Percentiles rank a stretch among this genome's conserved stretches.
phyloP scores from a whole-genome alignment of 2,888 invertebrate genomes.

The Myopa testacea region DNA sequence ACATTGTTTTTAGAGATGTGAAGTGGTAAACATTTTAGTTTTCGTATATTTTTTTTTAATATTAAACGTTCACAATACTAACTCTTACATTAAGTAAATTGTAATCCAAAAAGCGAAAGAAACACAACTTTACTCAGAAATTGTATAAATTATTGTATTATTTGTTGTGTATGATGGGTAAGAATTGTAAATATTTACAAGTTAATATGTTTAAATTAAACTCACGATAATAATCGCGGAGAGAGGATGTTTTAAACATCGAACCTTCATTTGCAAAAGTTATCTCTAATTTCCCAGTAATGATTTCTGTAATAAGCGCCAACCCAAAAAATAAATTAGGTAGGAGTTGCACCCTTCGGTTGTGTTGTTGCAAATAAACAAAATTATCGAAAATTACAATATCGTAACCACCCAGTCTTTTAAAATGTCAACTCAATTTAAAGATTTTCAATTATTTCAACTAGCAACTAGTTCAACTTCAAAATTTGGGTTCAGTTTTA shows the following conservation, averaged over 20 bases:
- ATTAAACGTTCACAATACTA: slow-evolving; percentile 5
- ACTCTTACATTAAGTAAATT: slow-evolving; percentile 27
- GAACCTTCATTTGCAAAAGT: too few species aligned
- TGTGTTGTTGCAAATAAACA: not conserved
- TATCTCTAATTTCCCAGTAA: too few species aligned
- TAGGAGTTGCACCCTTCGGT: too few species aligned
- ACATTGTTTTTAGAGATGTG: slow-evolving; percentile 9
- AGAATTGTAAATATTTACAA: slow-evolving; percentile 33
- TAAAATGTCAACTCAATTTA: not conserved
- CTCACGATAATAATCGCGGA: too few species aligned
- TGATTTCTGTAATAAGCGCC: too few species aligned
- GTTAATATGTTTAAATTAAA: not conserved
- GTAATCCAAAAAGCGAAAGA: slow-evolving; percentile 34
- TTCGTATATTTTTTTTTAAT: not conserved
- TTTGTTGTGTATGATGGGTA: slow-evolving; percentile 14
- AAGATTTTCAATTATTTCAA: slow-evolving; percentile 23
- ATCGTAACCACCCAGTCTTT: not conserved
- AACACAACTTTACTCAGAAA: slow-evolving; percentile 10
- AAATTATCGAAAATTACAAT: not conserved
- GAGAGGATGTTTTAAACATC: too few species aligned
- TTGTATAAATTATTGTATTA: slow-evolving; percentile 26
- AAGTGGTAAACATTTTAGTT: not conserved
- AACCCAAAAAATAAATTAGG: too few species aligned
- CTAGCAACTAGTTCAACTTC: not conserved
- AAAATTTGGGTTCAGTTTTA: not conserved